phyloP scores from a whole-genome alignment of 2,797 vertebrate genomes.

The Florisuga fusca region DNA sequence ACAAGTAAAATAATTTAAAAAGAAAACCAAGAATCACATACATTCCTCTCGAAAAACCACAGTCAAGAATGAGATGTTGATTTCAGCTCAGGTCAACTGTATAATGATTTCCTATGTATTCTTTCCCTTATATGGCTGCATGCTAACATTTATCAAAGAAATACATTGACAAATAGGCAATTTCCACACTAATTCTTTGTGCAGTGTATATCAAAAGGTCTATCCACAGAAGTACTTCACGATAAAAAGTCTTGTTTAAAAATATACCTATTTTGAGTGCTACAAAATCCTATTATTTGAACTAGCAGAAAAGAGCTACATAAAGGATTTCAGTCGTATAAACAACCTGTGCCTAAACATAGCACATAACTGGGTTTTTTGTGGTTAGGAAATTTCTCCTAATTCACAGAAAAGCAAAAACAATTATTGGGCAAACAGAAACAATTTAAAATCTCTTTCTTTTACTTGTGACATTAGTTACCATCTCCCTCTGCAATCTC shows the following conservation, averaged over 20 bases:
- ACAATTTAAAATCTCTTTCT: not conserved
- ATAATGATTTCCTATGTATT: not conserved
- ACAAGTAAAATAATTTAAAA: not conserved
- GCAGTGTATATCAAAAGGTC: not conserved
- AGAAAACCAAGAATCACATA: not conserved
- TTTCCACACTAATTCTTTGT: not conserved
- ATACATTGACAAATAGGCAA: not conserved
- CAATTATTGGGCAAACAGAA: not conserved
- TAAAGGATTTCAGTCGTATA: not conserved
- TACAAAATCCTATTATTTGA: not conserved
- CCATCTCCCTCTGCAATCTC: not conserved
- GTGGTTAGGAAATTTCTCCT: not conserved
- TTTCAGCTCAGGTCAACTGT: not conserved
- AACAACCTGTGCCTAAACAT: not conserved
- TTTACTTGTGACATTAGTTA: not conserved
- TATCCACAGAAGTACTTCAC: too few relatives aligned
- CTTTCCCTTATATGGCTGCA: not conserved
- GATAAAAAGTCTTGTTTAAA: not conserved
- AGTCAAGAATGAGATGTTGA: not conserved
- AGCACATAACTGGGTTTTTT: not conserved
- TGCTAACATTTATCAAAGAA: not conserved
- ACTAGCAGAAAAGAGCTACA: not conserved
- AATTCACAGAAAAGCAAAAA: not conserved
- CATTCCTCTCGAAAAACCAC: not conserved
- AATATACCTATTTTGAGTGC: not conserved